phyloP scores from a whole-genome alignment of 2,113 vertebrate genomes.

The Sakesphorus luctuosus region DNA sequence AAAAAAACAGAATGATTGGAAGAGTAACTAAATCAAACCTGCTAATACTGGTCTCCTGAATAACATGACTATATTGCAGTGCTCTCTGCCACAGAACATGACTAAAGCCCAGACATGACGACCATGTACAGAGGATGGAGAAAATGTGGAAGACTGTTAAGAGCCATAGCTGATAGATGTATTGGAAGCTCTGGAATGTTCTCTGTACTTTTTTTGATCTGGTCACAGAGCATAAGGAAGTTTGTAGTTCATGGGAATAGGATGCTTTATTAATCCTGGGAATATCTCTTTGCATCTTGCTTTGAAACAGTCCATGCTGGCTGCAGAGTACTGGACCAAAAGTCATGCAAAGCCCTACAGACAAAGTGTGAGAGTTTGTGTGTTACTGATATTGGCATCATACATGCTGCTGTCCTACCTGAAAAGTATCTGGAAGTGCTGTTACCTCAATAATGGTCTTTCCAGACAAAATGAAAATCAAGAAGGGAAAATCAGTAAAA shows the following conservation, averaged over 20 bases:
- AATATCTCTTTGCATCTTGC: neutral
- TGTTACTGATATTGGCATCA: neutral
- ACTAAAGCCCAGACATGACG: neutral
- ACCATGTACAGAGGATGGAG: neutral
- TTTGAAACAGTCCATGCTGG: neutral
- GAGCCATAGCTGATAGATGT: neutral
- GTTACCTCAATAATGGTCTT: neutral
- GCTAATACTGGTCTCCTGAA: neutral
- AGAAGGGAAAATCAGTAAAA: neutral
- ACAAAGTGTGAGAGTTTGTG: neutral
- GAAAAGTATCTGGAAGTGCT: neutral
- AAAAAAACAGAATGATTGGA: neutral
- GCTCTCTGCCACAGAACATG: rapidly evolving
- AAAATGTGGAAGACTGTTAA: neutral
- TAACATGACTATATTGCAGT: neutral
- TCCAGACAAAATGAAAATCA: neutral
- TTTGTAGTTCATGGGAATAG: neutral
- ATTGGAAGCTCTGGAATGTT: neutral
- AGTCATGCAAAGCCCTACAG: neutral
- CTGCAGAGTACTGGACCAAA: neutral
- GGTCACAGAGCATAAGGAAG: neutral
- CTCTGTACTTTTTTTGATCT: neutral
- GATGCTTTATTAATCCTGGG: neutral
- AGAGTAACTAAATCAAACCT: neutral
- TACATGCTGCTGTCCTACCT: neutral